Conservation (phyloP, 2,888 invertebrate species). For the Lasioglossum marginatum region DNA sequence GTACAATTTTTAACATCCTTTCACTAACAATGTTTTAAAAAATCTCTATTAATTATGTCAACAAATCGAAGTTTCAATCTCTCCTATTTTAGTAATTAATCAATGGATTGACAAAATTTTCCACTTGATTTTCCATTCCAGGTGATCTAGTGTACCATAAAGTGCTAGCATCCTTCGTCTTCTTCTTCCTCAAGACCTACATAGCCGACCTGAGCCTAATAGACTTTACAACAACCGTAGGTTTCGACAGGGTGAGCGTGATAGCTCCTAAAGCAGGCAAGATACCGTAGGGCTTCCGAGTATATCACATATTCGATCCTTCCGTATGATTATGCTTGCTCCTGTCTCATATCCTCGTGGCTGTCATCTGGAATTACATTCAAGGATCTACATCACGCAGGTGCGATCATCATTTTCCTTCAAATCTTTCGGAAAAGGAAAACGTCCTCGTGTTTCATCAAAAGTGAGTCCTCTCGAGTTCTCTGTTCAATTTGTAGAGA, state of each 20-base stretch:
- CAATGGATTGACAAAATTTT: too few relatives aligned
- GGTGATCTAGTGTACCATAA: neutral
- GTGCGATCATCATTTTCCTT: neutral
- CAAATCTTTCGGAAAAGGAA: neutral
- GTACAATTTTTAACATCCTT: neutral
- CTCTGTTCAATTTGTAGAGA: neutral
- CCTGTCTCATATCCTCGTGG: slow-evolving; percentile 38
- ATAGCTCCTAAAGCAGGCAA: slow-evolving; percentile 59
- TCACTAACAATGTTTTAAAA: neutral
- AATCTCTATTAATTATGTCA: too few relatives aligned
- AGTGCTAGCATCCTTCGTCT: neutral
- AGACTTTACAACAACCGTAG: slow-evolving; percentile 53
- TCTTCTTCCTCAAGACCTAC: slow-evolving; percentile 1
- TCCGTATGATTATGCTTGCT: slow-evolving; percentile 53
- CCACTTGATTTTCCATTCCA: neutral
- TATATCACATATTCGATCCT: slow-evolving; percentile 56
- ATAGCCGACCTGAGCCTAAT: slow-evolving; percentile 38
- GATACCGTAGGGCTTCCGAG: slow-evolving; percentile 65
- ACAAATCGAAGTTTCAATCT: too few relatives aligned
- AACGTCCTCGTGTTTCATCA: neutral
- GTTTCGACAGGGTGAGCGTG: slow-evolving; percentile 62
- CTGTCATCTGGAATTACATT: slow-evolving; percentile 39
- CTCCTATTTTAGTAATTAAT: too few relatives aligned
- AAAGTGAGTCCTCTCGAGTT: neutral
- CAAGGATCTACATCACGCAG: slow-evolving; percentile 33